Evolutionary conservation across 2,888 invertebrate genomes (phyloP).

Genomic region (Eristalis pertinax): DNA sequence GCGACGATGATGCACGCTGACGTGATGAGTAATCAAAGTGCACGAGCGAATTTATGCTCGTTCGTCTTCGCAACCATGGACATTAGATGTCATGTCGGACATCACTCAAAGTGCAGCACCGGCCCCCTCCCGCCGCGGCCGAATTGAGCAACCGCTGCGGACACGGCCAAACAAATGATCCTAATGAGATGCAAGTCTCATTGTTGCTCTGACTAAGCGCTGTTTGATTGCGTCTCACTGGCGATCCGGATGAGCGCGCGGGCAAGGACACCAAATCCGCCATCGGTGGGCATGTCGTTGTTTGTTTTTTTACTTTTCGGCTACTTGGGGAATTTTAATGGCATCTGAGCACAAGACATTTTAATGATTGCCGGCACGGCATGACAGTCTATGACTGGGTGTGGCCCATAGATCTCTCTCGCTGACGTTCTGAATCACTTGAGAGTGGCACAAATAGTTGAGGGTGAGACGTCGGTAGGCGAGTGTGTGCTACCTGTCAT

Average conservation of each 20-base stretch:
- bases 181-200: not conserved
- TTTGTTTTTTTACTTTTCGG: not conserved
- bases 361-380: not conserved
- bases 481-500: not conserved
- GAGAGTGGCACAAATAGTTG: not conserved
- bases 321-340: not conserved
- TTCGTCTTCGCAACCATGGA: not conserved
- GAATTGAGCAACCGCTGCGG: not conserved
- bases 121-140: too few species aligned
- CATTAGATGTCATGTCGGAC: not conserved
- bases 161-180: not conserved
- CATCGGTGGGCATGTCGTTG: not conserved
- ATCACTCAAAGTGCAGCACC: not conserved
- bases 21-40: not conserved
- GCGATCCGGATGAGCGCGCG: not conserved
- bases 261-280: not conserved
- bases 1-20: not conserved
- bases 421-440: not conserved
- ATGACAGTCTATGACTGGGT: not conserved
- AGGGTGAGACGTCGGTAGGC: not conserved
- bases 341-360: not conserved
- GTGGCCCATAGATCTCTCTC: not conserved
- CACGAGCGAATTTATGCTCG: not conserved
- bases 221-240: not conserved
- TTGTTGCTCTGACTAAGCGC: not conserved